Evolutionary conservation across 2,888 invertebrate species (phyloP), one percentile per base, ranked within the genome.

Genomic region (Parapristionchus giblindavisi): DNA sequence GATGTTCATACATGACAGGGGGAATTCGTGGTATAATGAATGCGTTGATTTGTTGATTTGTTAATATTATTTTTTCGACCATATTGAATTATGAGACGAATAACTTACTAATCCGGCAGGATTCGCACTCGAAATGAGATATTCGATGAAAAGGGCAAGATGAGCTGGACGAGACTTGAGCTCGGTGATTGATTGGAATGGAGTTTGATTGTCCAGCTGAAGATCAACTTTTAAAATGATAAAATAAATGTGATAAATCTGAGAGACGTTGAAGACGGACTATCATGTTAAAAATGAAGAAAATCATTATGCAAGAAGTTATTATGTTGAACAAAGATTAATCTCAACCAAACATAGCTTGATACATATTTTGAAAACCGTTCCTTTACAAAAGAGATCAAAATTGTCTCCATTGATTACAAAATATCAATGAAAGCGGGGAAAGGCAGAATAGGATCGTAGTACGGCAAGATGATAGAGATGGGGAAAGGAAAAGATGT

Each of bases 131-230:
- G 92, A 93, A 82, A 94, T 90, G 79, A 94, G 92, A 89, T 93
- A 95, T 90, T 97, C 96, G 87, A 96, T 93, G 89, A 99, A 93
- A 75, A 98, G 95, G 76, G 96, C 95, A 85, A 96, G 92, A 89
- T 97, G 94, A 77, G 94, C 95, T 82, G 94, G 93, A 78, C 93
- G 93, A 87, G 93, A 93, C 90, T 93, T 92, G 73, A 96, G 91
- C 84, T 93, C 92, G 27, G 92, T 92, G 75, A 96, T 91, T 82
- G 92, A 93, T 87, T 93, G 93, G 89, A 97, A 98, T 77, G 96
- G 93, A 0, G 95, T 95, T 79, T 94, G 93, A 86, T 94, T 93
- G 87, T 94, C 93, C 40, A 92, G 77, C 93, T 93, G 89, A 29
- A 90, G 48, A 21, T 11, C 14, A 48, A 11, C 48, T n/a, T n/a